Evolutionary conservation across 1,140 invertebrate species (phyloP).

Genomic region (Heliconius hewitsoni): DNA sequence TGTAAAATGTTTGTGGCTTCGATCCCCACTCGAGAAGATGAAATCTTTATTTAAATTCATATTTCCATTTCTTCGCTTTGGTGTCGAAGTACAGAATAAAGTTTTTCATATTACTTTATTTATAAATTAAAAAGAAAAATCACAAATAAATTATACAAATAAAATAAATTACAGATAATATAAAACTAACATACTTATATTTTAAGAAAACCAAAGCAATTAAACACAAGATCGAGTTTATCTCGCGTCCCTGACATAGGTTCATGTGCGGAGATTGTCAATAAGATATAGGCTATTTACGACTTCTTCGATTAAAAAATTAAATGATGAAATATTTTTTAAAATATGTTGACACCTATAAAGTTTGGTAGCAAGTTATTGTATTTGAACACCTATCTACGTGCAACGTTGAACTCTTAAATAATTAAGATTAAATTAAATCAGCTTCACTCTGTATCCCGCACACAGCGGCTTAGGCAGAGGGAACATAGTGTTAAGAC

Average conservation of each 20-base stretch:
- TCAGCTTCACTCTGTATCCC: too few species aligned
- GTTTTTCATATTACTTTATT: too few species aligned
- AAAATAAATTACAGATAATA: constrained; percentile 3
- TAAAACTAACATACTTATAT: constrained; percentile 38
- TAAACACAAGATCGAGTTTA: constrained; percentile 52
- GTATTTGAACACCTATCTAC: too few species aligned
- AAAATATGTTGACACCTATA: background rate
- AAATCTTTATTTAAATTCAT: too few species aligned
- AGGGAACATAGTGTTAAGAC: too few species aligned
- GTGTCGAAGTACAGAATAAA: too few species aligned
- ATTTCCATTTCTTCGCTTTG: too few species aligned
- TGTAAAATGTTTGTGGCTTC: too few species aligned
- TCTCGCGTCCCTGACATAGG: constrained; percentile 70
- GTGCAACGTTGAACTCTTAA: too few species aligned
- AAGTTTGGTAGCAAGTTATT: background rate
- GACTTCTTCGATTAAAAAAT: constrained; percentile 50
- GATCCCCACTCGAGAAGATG: too few species aligned
- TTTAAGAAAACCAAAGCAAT: constrained; percentile 58
- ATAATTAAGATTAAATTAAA: too few species aligned
- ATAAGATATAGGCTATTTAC: constrained; percentile 60
- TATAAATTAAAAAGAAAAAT: background rate
- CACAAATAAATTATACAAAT: background rate
- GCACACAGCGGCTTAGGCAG: too few species aligned
- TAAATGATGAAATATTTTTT: constrained; percentile 55
- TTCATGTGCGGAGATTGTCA: constrained; percentile 68